A percentile compares a stretch with the other conserved stretches of the same genome.
Evolutionary conservation across 2,797 vertebrate species (phyloP).

Genomic region (Xiphophorus birchmanni): DNA sequence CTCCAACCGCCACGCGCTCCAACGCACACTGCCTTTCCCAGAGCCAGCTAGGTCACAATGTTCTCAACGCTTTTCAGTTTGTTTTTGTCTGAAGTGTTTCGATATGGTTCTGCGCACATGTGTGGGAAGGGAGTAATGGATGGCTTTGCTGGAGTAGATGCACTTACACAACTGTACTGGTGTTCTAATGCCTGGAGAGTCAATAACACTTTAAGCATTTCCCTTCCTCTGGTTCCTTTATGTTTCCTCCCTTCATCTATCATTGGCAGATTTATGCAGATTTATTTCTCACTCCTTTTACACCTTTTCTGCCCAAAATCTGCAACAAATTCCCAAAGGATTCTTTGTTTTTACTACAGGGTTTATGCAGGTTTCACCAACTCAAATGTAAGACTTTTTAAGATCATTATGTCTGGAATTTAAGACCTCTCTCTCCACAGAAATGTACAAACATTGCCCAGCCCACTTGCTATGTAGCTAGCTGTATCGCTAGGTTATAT

Average conservation of each 20-base stretch:
- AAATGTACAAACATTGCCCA: too few relatives aligned
- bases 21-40: neutral
- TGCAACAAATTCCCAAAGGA: neutral
- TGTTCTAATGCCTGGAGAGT: neutral
- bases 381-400: too few relatives aligned
- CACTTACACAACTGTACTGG: neutral
- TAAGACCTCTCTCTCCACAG: too few relatives aligned
- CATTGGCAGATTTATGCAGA: neutral
- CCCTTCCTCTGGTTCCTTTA: neutral
- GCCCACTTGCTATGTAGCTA: too few relatives aligned
- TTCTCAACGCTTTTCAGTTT: slow-evolving; percentile 20
- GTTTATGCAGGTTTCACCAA: too few relatives aligned
- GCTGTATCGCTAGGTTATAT: too few relatives aligned
- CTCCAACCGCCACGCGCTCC: slow-evolving; percentile 9
- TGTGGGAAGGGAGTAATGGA: slow-evolving; percentile 2
- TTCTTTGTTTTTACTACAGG: neutral
- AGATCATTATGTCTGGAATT: too few relatives aligned
- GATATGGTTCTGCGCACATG: neutral
- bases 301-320: neutral
- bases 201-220: neutral
- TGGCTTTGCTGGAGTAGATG: neutral
- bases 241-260: neutral
- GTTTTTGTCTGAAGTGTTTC: slow-evolving; percentile 4
- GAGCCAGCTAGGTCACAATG: slow-evolving; percentile 36
- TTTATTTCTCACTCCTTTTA: neutral